Percentiles rank a stretch among this genome's conserved stretches.
These are phyloP conservation scores for Passerina amoena DNA, from an alignment of 2,113 vertebrate genomes.

Conservation along the genomic window DNA sequence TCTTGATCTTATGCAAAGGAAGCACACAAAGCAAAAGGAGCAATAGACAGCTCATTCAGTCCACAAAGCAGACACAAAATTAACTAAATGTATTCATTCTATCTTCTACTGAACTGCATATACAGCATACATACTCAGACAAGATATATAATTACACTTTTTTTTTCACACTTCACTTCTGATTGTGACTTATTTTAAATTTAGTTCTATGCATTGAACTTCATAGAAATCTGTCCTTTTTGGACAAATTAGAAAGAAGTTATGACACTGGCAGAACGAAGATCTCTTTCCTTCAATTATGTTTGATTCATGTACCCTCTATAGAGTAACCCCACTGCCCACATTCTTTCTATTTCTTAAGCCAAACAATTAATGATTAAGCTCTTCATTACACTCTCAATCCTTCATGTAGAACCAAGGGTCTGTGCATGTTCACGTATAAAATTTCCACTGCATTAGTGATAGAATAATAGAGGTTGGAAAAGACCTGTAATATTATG, in stretches of 20 bases:
- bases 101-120: background rate
- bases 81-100: background rate
- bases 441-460: background rate
- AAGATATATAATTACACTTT: background rate
- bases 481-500: background rate
- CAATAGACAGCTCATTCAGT: background rate
- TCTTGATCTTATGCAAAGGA: background rate
- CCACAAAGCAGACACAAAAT: background rate
- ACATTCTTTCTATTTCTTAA: background rate
- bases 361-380: slow-evolving; percentile 30
- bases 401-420: background rate
- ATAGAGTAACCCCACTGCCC: background rate
- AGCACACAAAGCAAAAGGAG: background rate
- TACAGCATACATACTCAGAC: background rate
- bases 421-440: background rate
- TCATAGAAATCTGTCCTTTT: background rate
- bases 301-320: background rate
- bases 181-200: background rate
- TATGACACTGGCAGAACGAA: background rate
- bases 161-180: background rate
- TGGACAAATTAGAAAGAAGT: background rate
- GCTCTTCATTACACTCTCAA: background rate
- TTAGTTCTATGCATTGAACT: background rate
- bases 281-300: background rate
- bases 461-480: background rate